Percentiles rank a stretch among this genome's conserved stretches.
Evolutionary conservation across 2,797 vertebrate genomes (phyloP).

Genomic region (Cyprinella venusta): DNA sequence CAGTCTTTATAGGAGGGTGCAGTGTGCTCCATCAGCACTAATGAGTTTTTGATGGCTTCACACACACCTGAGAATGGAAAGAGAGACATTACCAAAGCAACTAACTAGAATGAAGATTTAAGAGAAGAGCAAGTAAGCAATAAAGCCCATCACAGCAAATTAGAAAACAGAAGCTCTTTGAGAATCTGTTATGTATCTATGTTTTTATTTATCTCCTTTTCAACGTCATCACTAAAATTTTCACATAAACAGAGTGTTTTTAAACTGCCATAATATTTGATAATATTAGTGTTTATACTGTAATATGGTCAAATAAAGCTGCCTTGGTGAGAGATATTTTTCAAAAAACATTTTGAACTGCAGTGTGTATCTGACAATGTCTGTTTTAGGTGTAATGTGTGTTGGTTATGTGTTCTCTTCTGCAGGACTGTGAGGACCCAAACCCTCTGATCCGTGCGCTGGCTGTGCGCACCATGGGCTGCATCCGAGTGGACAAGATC

Average conservation of each 20-base stretch:
- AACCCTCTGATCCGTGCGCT: conserved; percentile 96
- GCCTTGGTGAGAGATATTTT: background rate
- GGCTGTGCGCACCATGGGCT: conserved; percentile 97
- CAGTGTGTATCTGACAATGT: background rate
- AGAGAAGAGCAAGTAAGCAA: background rate
- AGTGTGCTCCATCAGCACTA: conserved; percentile 9
- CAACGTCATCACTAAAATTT: background rate
- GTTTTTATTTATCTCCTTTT: background rate
- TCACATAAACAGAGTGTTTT: background rate
- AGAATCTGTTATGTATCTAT: background rate
- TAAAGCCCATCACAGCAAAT: background rate
- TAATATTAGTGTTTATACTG: background rate
- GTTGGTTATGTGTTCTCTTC: background rate
- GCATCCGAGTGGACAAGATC: conserved; percentile 96
- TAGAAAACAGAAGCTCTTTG: background rate
- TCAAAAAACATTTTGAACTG: background rate
- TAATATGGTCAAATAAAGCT: background rate
- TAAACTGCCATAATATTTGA: background rate
- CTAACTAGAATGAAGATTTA: background rate
- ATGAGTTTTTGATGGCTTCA: background rate
- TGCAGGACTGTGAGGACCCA: conserved; percentile 94
- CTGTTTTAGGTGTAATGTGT: background rate
- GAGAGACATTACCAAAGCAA: background rate
- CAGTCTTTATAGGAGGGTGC: background rate
- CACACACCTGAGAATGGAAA: conserved; percentile 1